phyloP scores from a whole-genome alignment of 1,140 invertebrate species.

The Zaprionus gabonicus region DNA sequence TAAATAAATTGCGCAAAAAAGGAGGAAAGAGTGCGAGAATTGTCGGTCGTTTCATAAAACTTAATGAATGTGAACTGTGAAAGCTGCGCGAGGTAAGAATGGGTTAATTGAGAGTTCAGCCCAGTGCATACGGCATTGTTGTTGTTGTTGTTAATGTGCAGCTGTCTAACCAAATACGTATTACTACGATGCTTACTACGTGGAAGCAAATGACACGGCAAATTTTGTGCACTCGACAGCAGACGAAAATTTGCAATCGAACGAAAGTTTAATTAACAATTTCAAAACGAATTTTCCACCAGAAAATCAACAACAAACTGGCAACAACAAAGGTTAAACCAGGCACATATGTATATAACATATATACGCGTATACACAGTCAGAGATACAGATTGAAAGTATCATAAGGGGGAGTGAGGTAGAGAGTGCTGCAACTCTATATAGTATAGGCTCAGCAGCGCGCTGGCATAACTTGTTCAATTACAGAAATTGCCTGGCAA shows the following conservation, averaged over 20 bases:
- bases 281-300: constrained; percentile 35
- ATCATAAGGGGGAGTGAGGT: background rate
- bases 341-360: background rate
- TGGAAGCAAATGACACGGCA: constrained; percentile 35
- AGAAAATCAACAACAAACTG: constrained; percentile 20
- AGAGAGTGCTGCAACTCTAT: constrained; percentile 2
- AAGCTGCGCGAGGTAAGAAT: constrained; percentile 47
- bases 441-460: constrained; percentile 24
- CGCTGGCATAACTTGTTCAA: constrained; percentile 65
- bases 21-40: constrained; percentile 42
- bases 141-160: constrained; percentile 30
- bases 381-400: background rate
- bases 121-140: background rate
- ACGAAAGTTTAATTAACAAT: constrained; percentile 73
- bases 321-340: constrained; percentile 17
- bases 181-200: constrained; percentile 7
- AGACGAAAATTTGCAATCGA: constrained; percentile 46
- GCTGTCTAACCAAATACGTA: constrained; percentile 44
- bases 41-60: constrained; percentile 78
- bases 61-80: constrained; percentile 77
- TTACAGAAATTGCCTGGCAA: constrained; percentile 75
- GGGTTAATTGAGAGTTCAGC: constrained; percentile 58
- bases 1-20: constrained; percentile 76
- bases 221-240: constrained; percentile 56
- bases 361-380: background rate